Percentiles rank a stretch among this genome's conserved stretches.
Evolutionary conservation across 2,113 vertebrate genomes (phyloP).

Genomic region (Gnathonemus longibarbis): DNA sequence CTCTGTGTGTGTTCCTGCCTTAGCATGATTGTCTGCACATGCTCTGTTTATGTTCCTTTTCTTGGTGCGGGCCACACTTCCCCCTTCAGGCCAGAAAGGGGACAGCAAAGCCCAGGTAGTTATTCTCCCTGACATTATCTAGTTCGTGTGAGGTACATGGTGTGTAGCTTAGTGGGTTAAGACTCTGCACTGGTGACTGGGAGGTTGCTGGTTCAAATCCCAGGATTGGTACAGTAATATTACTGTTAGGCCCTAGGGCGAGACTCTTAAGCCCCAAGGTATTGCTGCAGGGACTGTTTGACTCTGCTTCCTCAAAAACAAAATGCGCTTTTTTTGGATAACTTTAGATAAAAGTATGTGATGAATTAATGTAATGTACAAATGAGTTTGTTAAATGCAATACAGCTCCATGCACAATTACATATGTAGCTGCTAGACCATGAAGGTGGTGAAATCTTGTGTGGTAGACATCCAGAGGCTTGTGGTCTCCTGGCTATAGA

Average conservation of each 20-base stretch:
- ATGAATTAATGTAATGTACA: no score
- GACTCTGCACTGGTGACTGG: no score
- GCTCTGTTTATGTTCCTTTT: no score
- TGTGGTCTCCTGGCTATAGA: not conserved
- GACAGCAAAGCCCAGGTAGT: not conserved
- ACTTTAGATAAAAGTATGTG: no score
- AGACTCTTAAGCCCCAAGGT: not conserved
- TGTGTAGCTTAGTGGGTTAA: not conserved
- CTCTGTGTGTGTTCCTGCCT: no score
- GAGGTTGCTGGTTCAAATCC: not conserved
- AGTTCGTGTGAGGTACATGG: not conserved
- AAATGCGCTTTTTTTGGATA: no score
- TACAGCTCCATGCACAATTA: not conserved
- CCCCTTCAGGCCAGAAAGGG: not conserved
- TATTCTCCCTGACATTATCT: not conserved
- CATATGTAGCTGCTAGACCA: not conserved
- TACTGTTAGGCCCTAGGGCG: not conserved
- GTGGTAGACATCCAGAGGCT: not conserved
- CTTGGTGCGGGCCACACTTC: not conserved
- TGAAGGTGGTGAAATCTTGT: not conserved
- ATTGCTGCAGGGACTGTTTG: not conserved
- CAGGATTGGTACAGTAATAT: not conserved
- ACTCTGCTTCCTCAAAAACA: no score
- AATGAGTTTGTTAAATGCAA: not conserved
- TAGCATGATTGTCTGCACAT: no score